Base-by-base conservation (phyloP, 1,140 invertebrate species). In the Bombus sibiricus region DNA sequence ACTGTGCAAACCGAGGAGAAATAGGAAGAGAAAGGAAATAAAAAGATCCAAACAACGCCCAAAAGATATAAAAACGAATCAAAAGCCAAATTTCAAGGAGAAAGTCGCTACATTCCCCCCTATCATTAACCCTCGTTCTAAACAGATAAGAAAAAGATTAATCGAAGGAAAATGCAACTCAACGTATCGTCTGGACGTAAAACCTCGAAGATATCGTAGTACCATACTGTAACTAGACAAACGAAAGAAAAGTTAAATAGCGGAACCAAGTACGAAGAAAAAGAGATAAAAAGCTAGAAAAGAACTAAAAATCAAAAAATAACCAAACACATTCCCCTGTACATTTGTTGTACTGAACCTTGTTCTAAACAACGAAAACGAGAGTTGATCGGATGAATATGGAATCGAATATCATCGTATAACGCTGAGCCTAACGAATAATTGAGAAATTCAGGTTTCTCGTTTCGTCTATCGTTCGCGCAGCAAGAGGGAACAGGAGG, bases 361-460 rank as follows among this genome's bases (percentile, higher is more conserved):
- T 22, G 47, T 53, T 53, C 18, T 5, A 22, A 53, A 53, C 18
- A 22, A 53, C 47, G 18, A 53, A 37, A 34, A 25, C 1, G 28
- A 39, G 28, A 28, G n/a, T 64, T 43, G 41, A 64, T 37, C 9
- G 12, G 37, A 32, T 37, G 34, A 59, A 39, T 62, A 22, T 62
- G 37, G 57, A 77, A 77, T 77, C 15, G 13, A 13, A 64, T 64
- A 64, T 53, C n/a, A 28, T 8, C n/a, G 47, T 53, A 53, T 0
- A 8, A 18, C 18, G 47, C 6, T 0, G 5, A 32, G 18, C 15
- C 39, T 41, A 43, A 62, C 37, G 34, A 80, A 85, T 85, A 85
- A 80, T 85, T 80, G 77, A 85, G 77, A 85, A 80, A 85, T 73
- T 84, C 68, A 73, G 68, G 68, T 85, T 85, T 28, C 53, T 43